Evolutionary conservation across 2,797 vertebrate genomes (phyloP), one percentile per base, ranked within the genome.

Genomic region (Arctocebus calabarensis): DNA sequence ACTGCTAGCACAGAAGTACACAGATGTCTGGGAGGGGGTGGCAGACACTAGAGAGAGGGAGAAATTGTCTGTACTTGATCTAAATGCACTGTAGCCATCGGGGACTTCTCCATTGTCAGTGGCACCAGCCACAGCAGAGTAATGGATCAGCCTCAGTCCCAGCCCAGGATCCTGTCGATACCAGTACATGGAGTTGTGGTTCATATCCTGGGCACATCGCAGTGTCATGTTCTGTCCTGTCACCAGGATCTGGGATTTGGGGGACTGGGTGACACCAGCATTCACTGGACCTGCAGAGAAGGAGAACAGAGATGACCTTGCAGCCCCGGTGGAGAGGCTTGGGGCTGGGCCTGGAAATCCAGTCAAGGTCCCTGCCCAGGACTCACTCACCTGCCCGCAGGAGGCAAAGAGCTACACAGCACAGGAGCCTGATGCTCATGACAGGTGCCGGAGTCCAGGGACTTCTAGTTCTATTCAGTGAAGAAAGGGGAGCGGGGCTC

Each of bases 121-220:
- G 12, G 0, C 3, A 1, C 0, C 0, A 5, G 0, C 0, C 32
- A 0, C 5, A 9, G 3, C 1, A 0, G 73, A 48, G 48, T 48
- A 48, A 48, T 48, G 12, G 48, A 95, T 34, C 66, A 95, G 70
- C 83, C 20, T 79, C 79, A 96, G 64, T 2, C 68, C 74, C 0
- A 79, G 68, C 0, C 82, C 88, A 0, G 2, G 62, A 29, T 97
- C 90, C 17, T 94, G 94, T 43, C 83, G 52, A 57, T 92, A 96
- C 97, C 96, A 97, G 64, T 37, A 94, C 68, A 96, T 94, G 43
- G 0, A 2, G 8, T 92, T 0, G 5, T 90, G 61, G 1, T 45
- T 78, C 70, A 29, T 40, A 19, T 77, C 16, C 86, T 90, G 91
- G 27, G 16, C 1, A 43, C 84, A 95, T 2, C 0, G n/a, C n/a